Percentiles rank a stretch among this genome's conserved stretches.
phyloP scores from a whole-genome alignment of 2,888 invertebrate species.

The Ecliptopera silaceata region DNA sequence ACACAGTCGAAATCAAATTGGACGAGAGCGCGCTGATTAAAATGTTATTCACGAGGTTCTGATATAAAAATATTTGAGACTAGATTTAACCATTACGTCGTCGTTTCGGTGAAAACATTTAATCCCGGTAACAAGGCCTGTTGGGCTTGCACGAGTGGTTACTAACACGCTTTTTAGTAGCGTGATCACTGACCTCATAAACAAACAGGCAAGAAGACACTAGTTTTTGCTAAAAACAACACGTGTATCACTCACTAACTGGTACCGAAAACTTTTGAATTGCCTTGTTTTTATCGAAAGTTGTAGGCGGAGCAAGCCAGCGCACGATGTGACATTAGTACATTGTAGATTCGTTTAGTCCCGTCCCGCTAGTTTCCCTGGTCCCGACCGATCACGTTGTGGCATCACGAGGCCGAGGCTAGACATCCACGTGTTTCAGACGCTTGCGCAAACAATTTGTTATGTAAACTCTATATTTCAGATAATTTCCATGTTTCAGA shows the following conservation, averaged over 20 bases:
- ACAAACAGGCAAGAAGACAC: conserved; percentile 16
- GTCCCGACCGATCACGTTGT: conserved; percentile 57
- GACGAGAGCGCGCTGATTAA: conserved; percentile 43
- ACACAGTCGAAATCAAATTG: conserved; percentile 44
- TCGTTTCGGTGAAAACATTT: conserved; percentile 34
- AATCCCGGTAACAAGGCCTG: conserved; percentile 20
- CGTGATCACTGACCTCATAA: conserved; percentile 37
- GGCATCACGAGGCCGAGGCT: conserved; percentile 54
- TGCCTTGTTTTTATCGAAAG: conserved; percentile 5
- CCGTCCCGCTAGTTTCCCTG: conserved; percentile 23
- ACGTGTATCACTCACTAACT: conserved; percentile 19
- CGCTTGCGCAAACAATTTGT: conserved; percentile 53
- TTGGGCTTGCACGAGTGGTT: conserved; percentile 31
- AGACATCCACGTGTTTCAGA: conserved; percentile 48
- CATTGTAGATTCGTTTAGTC: neutral
- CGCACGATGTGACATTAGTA: conserved; percentile 16
- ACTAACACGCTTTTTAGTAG: conserved; percentile 23
- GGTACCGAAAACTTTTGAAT: conserved; percentile 3
- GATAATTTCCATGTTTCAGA: conserved; percentile 18
- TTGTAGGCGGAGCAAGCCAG: conserved; percentile 5
- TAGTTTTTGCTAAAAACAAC: conserved; percentile 24
- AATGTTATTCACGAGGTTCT: conserved; percentile 63
- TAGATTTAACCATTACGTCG: conserved; percentile 41
- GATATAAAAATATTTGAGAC: conserved; percentile 50
- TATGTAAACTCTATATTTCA: conserved; percentile 48